Evolutionary conservation across 2,113 vertebrate species (phyloP).

Genomic region (Ictalurus furcatus): DNA sequence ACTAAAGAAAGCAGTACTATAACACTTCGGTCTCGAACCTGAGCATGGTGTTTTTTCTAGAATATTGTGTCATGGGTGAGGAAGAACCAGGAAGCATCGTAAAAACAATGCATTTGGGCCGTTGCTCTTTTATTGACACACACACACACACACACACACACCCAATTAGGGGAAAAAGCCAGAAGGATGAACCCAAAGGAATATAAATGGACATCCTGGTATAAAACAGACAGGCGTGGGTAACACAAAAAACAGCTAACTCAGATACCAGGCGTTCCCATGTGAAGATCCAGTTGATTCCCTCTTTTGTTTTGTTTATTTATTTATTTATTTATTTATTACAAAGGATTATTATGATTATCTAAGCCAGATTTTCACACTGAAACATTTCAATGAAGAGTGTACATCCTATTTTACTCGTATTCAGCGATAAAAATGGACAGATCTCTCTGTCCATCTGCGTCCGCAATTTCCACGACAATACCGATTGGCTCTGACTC

Average conservation of each 20-base stretch:
- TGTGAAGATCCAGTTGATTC: neutral
- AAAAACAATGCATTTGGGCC: neutral
- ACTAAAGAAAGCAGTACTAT: slow-evolving; percentile 29
- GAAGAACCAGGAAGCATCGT: neutral
- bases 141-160: neutral
- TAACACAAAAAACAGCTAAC: neutral
- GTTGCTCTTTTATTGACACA: neutral
- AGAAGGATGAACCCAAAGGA: neutral
- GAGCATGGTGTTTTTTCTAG: neutral
- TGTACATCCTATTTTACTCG: neutral
- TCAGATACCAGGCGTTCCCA: neutral
- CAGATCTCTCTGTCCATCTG: no score
- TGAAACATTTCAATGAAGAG: no score
- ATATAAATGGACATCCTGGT: neutral
- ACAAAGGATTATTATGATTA: neutral
- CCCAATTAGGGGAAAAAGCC: neutral
- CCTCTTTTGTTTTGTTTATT: neutral
- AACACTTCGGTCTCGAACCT: neutral
- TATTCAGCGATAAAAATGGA: no score
- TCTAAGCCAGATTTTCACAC: no score
- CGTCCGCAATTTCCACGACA: no score
- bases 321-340: neutral
- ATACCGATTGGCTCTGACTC: no score
- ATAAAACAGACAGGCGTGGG: neutral
- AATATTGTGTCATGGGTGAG: neutral